Percentiles rank a stretch among this genome's conserved stretches.
These are phyloP conservation scores for Peribatodes rhomboidaria DNA, from an alignment of 2,888 invertebrate genomes.

Conservation along the genomic window DNA sequence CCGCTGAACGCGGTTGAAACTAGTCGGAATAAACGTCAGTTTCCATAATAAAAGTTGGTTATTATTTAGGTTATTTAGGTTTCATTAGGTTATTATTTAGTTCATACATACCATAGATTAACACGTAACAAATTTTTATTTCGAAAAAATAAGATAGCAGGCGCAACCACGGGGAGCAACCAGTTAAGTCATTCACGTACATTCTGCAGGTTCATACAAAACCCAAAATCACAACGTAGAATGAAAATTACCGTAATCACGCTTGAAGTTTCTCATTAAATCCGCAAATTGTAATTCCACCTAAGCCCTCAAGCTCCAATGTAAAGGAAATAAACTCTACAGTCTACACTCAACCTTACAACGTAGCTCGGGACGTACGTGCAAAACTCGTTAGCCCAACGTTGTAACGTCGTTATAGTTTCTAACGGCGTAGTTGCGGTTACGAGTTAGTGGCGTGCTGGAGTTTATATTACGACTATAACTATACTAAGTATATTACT, in stretches of 20 bases:
- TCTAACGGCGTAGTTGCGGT: conserved; percentile 25
- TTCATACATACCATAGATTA: no score
- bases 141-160: no score
- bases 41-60: no score
- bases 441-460: background rate
- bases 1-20: no score
- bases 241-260: background rate
- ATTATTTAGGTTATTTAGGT: no score
- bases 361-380: conserved; percentile 2
- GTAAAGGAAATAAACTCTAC: background rate
- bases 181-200: no score
- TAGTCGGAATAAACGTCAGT: no score
- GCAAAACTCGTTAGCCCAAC: conserved; percentile 40
- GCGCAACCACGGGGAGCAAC: no score
- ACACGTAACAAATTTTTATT: no score
- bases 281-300: background rate
- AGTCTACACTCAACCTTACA: background rate
- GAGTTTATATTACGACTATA: background rate
- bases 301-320: background rate
- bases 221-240: no score
- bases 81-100: no score
- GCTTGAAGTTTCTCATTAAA: background rate
- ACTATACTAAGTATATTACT: background rate
- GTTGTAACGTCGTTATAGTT: conserved; percentile 44
- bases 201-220: no score